A percentile compares a stretch with the other conserved stretches of the same genome.
phyloP scores from a whole-genome alignment of 2,888 invertebrate genomes.

The Sesia bembeciformis region DNA sequence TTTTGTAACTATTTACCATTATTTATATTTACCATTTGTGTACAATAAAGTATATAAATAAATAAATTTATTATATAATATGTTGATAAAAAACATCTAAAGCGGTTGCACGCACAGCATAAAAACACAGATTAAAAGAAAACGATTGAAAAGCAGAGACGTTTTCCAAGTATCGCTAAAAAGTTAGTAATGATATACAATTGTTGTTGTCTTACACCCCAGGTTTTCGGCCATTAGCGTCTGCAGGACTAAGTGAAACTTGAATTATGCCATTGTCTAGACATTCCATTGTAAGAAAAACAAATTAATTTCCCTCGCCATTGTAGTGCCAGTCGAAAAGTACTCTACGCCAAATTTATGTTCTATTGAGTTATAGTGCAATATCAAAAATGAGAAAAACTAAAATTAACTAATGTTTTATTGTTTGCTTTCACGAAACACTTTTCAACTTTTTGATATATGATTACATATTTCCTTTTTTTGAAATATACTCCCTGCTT shows the following conservation, averaged over 20 bases:
- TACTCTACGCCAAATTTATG: slow-evolving; percentile 58
- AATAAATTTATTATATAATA: too few species aligned
- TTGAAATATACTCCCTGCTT: neutral
- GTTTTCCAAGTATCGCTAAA: neutral
- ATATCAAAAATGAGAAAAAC: slow-evolving; percentile 37
- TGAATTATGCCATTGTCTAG: slow-evolving; percentile 72
- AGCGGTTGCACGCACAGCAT: too few species aligned
- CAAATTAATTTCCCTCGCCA: slow-evolving; percentile 64
- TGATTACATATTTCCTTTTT: neutral
- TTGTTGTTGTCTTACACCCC: slow-evolving; percentile 4
- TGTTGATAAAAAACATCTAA: too few species aligned
- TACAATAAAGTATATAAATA: too few species aligned
- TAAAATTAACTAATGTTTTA: slow-evolving; percentile 19
- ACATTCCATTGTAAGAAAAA: slow-evolving; percentile 70
- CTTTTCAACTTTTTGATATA: neutral
- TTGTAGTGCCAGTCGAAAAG: slow-evolving; percentile 54
- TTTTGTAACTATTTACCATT: too few species aligned
- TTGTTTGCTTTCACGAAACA: neutral
- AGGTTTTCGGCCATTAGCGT: slow-evolving; percentile 43
- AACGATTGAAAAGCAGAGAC: too few species aligned
- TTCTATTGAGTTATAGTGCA: slow-evolving; percentile 55
- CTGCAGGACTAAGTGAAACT: slow-evolving; percentile 59
- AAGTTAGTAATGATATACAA: neutral
- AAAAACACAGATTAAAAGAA: too few species aligned
- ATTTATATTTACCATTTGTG: too few species aligned